Evolutionary conservation across 2,797 vertebrate species (phyloP).

Genomic region (Hemitrygon akajei): DNA sequence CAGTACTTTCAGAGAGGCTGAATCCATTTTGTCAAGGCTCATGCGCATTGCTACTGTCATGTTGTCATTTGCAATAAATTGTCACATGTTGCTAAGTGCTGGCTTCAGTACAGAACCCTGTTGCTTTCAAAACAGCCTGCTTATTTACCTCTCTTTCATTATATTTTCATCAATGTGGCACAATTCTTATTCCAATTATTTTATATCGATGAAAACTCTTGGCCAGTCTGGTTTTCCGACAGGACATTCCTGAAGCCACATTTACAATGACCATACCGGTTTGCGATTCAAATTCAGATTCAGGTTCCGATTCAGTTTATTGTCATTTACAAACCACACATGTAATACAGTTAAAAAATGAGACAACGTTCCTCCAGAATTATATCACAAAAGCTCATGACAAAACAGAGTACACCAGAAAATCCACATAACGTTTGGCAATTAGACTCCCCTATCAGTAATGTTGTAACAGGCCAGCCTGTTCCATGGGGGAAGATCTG

Average conservation of each 20-base stretch:
- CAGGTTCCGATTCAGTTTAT: too few species aligned
- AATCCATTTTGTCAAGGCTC: neutral
- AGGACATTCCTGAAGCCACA: neutral
- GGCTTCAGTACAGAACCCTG: neutral
- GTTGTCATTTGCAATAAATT: neutral
- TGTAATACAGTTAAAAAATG: too few species aligned
- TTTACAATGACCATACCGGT: too few species aligned
- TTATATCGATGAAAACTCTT: neutral
- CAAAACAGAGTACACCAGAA: too few species aligned
- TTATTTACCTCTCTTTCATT: neutral
- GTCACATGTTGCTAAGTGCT: neutral
- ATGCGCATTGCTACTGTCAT: neutral
- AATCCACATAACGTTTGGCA: too few species aligned
- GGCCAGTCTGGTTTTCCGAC: neutral
- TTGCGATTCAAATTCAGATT: too few species aligned
- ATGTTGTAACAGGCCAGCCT: too few species aligned
- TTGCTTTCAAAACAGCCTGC: neutral
- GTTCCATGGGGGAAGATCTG: too few species aligned
- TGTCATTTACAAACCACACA: too few species aligned
- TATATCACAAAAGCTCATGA: too few species aligned
- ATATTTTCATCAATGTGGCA: neutral
- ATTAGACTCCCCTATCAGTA: too few species aligned
- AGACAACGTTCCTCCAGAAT: too few species aligned
- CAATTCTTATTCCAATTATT: neutral
- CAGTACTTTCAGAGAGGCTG: neutral